These are phyloP conservation scores for Phataginus tetradactyla DNA, from an alignment of 2,797 vertebrate genomes.

Conservation along the genomic window DNA sequence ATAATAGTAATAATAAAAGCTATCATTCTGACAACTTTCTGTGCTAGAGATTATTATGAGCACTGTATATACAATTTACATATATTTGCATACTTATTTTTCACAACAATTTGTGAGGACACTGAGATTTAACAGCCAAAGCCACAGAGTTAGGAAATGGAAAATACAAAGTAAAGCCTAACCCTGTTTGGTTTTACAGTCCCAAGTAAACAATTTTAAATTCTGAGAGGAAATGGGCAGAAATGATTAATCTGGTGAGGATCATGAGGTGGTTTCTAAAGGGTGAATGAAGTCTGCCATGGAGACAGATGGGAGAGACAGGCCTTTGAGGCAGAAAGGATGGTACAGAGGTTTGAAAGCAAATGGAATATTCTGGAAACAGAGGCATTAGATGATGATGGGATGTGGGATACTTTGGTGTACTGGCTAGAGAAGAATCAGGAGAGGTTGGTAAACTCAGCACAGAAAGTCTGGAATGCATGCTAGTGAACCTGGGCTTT, in stretches of 20 bases:
- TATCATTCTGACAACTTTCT: background rate
- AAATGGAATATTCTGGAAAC: background rate
- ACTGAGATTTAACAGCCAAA: background rate
- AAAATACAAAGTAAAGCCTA: background rate
- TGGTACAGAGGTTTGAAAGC: background rate
- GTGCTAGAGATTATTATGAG: background rate
- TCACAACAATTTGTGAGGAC: constrained; percentile 11
- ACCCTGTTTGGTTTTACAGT: background rate
- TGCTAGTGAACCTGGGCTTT: background rate
- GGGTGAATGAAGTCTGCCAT: background rate
- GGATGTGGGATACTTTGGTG: background rate
- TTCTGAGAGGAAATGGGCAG: background rate
- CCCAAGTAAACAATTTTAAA: background rate
- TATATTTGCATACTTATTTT: background rate
- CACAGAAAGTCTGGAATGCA: background rate
- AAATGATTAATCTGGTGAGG: background rate
- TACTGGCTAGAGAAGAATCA: background rate
- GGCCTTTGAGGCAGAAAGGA: background rate
- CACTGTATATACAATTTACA: background rate
- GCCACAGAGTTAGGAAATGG: background rate
- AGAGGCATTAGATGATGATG: background rate
- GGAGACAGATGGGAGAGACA: background rate
- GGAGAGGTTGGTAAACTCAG: background rate
- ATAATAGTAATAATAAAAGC: background rate
- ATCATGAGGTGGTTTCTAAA: background rate